Conservation (phyloP, 2,113 vertebrate genomes). For the Manacus vitellinus region DNA sequence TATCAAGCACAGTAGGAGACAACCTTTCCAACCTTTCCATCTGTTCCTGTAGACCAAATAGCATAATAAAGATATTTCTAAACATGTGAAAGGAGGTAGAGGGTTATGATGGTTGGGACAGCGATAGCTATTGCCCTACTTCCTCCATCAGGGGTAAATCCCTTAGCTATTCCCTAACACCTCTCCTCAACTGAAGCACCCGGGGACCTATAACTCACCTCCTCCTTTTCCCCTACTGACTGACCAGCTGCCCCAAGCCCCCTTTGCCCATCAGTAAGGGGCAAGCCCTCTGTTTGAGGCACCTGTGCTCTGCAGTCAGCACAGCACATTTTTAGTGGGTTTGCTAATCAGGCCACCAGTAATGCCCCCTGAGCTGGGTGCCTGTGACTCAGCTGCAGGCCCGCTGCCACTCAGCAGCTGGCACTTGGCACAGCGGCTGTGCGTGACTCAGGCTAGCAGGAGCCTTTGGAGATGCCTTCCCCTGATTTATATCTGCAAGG, state of each 20-base stretch:
- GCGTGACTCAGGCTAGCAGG: background rate
- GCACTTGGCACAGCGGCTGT: background rate
- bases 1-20: background rate
- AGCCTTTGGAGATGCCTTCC: conserved; percentile 7
- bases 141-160: background rate
- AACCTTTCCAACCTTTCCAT: background rate
- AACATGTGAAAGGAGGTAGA: background rate
- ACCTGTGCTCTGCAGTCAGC: background rate
- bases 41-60: background rate
- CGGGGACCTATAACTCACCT: background rate
- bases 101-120: background rate
- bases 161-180: background rate
- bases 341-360: background rate
- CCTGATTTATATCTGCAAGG: background rate
- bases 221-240: background rate
- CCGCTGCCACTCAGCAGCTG: background rate
- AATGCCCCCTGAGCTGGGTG: background rate
- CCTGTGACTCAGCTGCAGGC: background rate
- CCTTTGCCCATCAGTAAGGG: background rate
- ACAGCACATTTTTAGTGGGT: background rate
- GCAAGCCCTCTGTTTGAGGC: background rate
- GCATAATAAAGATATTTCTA: background rate
- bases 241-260: background rate
- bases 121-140: background rate
- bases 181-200: background rate